Evolutionary conservation across 2,113 vertebrate genomes (phyloP), one percentile per base, ranked within the genome.

Genomic region (Scytalopus superciliaris): DNA sequence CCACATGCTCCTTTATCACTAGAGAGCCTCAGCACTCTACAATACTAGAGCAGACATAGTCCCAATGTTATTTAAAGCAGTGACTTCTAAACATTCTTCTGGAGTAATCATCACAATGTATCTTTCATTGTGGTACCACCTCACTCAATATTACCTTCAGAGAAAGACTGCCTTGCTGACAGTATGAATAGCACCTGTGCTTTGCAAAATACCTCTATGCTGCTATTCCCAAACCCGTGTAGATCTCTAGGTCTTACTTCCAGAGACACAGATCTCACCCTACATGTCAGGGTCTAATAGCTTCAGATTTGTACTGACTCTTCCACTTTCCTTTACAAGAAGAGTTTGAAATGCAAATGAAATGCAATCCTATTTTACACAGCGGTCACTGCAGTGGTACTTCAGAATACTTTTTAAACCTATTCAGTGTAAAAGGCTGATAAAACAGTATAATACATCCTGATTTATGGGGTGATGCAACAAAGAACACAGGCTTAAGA

Each of bases 81-180:
- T 44, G 6, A 56, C 30, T 50, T 77, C 35, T 14, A 82, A 67
- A 86, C 22, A 89, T 33, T 5, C 2, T 66, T 74, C 40, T 37
- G 27, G 11, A 69, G 9, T 31, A 89, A 78, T 28, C 2, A 0
- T 18, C 50, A 44, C 3, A 2, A 39, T 0, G 0, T 45, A 35
- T 23, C 17, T 42, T 85, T 59, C 35, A 50, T 6, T 37, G 31
- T 40, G 33, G 33, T 19, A 55, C 22, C 25, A 42, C 4, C 15
- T 56, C 35, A 21, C 53, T 55, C 0, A 0, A 67, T 56, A 59
- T 45, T 16, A 68, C 15, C 39, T 63, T 57, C 18, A 45, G n/a
- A 44, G 27, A 53, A 53, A 35, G 24, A 19, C 39, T 76, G 39
- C 25, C 30, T 59, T 75, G 12, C 28, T 79, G 44, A 57, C 66